A percentile compares a stretch with the other conserved stretches of the same genome.
Conservation (phyloP, 2,888 invertebrate genomes). For the Drymonia ruficornis region DNA sequence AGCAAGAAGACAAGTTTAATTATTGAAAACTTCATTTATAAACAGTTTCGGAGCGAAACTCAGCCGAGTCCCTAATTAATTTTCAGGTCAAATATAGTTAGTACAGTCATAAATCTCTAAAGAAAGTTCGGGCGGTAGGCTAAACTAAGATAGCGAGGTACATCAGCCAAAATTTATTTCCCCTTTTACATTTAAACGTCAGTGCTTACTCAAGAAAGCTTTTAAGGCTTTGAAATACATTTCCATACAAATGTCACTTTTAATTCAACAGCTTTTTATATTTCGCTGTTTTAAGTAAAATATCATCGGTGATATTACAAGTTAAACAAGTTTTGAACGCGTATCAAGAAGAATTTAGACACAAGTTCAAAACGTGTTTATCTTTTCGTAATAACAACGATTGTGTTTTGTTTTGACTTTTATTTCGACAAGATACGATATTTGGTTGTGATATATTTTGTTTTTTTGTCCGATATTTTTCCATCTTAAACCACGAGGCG, state of each 20-base stretch:
- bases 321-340: too few relatives aligned
- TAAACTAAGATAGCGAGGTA: conserved; percentile 38
- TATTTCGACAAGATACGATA: neutral
- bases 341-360: too few relatives aligned
- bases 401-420: neutral
- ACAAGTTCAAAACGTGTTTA: too few relatives aligned
- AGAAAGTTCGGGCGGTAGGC: conserved; percentile 43
- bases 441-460: too few relatives aligned
- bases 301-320: too few relatives aligned
- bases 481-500: conserved; percentile 10
- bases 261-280: conserved; percentile 14
- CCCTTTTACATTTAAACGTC: conserved; percentile 37
- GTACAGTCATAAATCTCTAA: conserved; percentile 46
- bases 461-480: neutral
- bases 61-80: conserved; percentile 40
- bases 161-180: conserved; percentile 25
- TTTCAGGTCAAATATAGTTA: conserved; percentile 52
- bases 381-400: too few relatives aligned
- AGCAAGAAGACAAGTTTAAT: conserved; percentile 13
- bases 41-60: conserved; percentile 28
- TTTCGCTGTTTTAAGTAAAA: conserved; percentile 14
- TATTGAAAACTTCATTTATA: conserved; percentile 24
- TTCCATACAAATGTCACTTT: conserved; percentile 26
- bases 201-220: conserved; percentile 40
- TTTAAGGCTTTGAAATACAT: conserved; percentile 40